Percentiles rank a stretch among this genome's conserved stretches.
These are phyloP conservation scores for Cacatua alba DNA, from an alignment of 2,113 vertebrate genomes.

Conservation along the genomic window DNA sequence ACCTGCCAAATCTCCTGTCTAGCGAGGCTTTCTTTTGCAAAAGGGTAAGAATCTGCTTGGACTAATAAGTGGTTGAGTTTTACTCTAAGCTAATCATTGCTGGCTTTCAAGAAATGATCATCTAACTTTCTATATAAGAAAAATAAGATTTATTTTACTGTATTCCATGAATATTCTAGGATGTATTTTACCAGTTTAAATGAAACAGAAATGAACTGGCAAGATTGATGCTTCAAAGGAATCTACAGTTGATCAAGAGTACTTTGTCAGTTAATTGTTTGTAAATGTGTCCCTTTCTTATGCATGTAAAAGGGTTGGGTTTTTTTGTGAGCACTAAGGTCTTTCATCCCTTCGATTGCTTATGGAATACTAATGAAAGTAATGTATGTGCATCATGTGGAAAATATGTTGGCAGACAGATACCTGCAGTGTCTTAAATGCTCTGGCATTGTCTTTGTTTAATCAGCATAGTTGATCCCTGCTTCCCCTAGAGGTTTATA, in stretches of 20 bases:
- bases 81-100: not conserved
- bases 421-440: constrained; percentile 56
- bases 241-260: not conserved
- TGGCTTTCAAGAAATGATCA: not conserved
- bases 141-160: not conserved
- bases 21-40: not conserved
- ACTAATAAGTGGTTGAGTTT: not conserved
- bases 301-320: not conserved
- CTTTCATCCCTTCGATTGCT: constrained; percentile 12
- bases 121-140: not conserved
- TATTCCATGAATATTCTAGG: not conserved
- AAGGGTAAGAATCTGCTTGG: not conserved
- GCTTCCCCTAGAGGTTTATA: constrained; percentile 19
- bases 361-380: constrained; percentile 46
- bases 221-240: constrained; percentile 25
- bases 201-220: not conserved
- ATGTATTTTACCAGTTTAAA: not conserved
- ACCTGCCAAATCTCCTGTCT: not conserved
- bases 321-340: not conserved
- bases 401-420: constrained; percentile 60
- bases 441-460: constrained; percentile 40
- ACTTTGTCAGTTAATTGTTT: constrained; percentile 15
- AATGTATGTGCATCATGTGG: constrained; percentile 44
- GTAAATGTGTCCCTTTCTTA: constrained; percentile 25
- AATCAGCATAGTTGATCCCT: constrained; percentile 4